phyloP scores from a whole-genome alignment of 2,113 vertebrate genomes.

The Rhegmatorhina hoffmannsi region DNA sequence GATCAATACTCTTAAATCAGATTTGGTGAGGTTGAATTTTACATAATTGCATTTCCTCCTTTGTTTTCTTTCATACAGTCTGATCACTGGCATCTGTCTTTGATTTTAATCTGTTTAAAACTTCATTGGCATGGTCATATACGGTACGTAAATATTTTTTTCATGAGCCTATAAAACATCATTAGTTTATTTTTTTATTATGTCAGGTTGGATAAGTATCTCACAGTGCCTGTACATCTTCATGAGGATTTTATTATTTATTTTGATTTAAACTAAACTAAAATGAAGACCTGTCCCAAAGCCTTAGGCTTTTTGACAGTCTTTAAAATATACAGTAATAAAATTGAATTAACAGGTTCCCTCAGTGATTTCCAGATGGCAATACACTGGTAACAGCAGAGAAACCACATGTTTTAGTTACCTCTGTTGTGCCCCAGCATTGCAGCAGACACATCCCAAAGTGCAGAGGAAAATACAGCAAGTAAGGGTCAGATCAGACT shows the following conservation, averaged over 20 bases:
- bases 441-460: neutral
- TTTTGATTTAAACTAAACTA: conserved; percentile 67
- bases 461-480: neutral
- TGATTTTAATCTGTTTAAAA: conserved; percentile 36
- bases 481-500: neutral
- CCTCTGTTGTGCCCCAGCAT: neutral
- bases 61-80: neutral
- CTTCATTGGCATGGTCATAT: conserved; percentile 1
- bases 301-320: conserved; percentile 26
- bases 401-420: neutral
- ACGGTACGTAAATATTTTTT: conserved; percentile 56
- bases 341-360: conserved; percentile 58
- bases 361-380: conserved; percentile 43
- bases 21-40: neutral
- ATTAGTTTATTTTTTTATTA: conserved; percentile 54
- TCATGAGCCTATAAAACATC: conserved; percentile 58
- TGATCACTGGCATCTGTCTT: neutral
- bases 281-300: conserved; percentile 39
- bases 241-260: conserved; percentile 63
- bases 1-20: neutral
- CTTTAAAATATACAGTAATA: conserved; percentile 67
- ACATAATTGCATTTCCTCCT: neutral
- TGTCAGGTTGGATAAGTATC: conserved; percentile 44
- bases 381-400: neutral
- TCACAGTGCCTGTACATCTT: conserved; percentile 60